Conservation (phyloP, 2,888 invertebrate genomes). For the Neoaliturus tenellus region DNA sequence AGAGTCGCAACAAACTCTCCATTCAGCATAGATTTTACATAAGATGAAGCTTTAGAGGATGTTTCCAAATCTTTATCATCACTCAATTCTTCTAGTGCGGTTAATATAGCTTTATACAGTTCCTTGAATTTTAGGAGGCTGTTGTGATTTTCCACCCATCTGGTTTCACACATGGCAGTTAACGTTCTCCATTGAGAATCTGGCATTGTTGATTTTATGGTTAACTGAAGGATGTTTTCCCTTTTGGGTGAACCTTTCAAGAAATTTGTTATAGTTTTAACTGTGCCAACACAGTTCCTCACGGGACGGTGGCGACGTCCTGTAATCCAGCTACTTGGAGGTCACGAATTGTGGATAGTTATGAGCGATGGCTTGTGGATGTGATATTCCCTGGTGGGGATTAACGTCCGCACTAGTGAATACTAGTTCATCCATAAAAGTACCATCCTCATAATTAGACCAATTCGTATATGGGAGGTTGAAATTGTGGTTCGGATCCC, state of each 20-base stretch:
- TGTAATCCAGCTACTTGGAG: no score
- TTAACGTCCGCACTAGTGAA: no score
- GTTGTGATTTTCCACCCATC: constrained; percentile 48
- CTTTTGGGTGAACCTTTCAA: constrained; percentile 45
- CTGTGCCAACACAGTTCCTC: constrained; percentile 35
- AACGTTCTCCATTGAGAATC: constrained; percentile 27
- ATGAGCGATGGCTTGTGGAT: no score
- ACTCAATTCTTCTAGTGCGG: constrained; percentile 17
- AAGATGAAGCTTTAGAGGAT: constrained; percentile 32
- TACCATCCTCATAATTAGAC: no score
- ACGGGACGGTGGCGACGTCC: no score
- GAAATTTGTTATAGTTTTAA: constrained; percentile 32
- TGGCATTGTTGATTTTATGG: constrained; percentile 4
- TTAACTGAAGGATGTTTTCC: background rate
- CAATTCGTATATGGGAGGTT: no score
- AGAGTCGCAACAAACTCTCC: constrained; percentile 19
- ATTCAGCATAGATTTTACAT: constrained; percentile 15
- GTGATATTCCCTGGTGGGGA: no score
- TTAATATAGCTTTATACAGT: constrained; percentile 26
- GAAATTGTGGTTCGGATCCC: no score
- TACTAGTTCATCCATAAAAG: no score
- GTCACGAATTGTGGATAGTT: no score
- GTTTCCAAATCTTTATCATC: constrained; percentile 22
- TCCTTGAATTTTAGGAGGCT: constrained; percentile 38
- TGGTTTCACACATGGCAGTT: constrained; percentile 39